A percentile compares a stretch with the other conserved stretches of the same genome.
Evolutionary conservation across 2,797 vertebrate genomes (phyloP).

Genomic region (Phrynocephalus vlangalii): DNA sequence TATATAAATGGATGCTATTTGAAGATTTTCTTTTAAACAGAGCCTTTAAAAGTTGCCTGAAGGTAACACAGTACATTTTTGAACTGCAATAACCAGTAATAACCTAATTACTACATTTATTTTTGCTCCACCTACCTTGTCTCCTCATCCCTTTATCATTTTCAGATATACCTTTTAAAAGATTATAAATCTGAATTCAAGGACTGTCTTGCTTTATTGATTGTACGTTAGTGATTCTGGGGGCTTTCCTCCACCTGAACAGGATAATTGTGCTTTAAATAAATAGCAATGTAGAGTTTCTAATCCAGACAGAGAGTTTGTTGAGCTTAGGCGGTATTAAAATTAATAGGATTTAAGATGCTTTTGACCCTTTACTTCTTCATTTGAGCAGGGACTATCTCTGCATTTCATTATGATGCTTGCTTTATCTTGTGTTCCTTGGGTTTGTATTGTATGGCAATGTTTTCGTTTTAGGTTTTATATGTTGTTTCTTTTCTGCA

Average conservation of each 20-base stretch:
- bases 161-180: not conserved
- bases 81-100: not conserved
- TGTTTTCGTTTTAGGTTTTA: not conserved
- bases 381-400: not conserved
- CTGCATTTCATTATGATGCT: not conserved
- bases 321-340: not conserved
- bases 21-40: not conserved
- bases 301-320: not conserved
- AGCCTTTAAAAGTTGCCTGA: not conserved
- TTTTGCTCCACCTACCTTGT: not conserved
- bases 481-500: not conserved
- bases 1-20: not conserved
- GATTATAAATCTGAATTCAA: not conserved
- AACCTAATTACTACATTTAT: slow-evolving; percentile 1
- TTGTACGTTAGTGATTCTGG: not conserved
- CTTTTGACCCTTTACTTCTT: not conserved
- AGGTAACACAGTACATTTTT: not conserved
- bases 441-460: not conserved
- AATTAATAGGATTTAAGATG: not conserved
- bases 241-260: not conserved
- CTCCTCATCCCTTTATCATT: not conserved
- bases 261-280: not conserved
- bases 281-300: not conserved
- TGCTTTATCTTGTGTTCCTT: not conserved
- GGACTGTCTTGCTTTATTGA: not conserved